Conservation (phyloP, 2,888 invertebrate species). For the Deilephila elpenor region DNA sequence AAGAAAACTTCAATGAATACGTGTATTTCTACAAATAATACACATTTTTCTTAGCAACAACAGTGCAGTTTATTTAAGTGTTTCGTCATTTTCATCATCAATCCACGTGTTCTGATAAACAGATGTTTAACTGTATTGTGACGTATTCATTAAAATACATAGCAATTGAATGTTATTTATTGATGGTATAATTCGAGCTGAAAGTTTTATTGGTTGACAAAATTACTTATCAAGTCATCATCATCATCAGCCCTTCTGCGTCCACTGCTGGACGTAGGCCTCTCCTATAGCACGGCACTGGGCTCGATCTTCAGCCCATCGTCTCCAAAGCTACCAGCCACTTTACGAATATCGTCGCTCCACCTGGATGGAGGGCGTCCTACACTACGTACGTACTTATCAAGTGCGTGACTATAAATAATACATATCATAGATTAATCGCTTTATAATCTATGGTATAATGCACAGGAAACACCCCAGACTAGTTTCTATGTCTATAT, state of each 20-base stretch:
- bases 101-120: background rate
- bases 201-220: background rate
- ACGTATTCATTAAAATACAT: background rate
- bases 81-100: constrained; percentile 2
- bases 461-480: background rate
- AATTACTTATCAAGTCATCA: background rate
- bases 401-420: background rate
- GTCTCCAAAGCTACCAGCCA: too few relatives aligned
- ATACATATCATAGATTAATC: background rate
- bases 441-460: background rate
- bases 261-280: too few relatives aligned
- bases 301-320: too few relatives aligned
- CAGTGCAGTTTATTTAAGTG: background rate
- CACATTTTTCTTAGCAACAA: background rate
- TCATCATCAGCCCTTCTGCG: too few relatives aligned
- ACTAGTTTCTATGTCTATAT: too few relatives aligned
- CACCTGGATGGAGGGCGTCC: too few relatives aligned
- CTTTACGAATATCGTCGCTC: too few relatives aligned
- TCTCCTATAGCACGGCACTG: too few relatives aligned
- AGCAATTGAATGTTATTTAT: background rate
- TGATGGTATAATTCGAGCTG: background rate
- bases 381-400: background rate
- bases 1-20: background rate
- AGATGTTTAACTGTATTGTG: constrained; percentile 8
- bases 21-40: background rate